A percentile compares a stretch with the other conserved stretches of the same genome.
Evolutionary conservation across 2,113 vertebrate genomes (phyloP).

Genomic region (Triplophysa dalaica): DNA sequence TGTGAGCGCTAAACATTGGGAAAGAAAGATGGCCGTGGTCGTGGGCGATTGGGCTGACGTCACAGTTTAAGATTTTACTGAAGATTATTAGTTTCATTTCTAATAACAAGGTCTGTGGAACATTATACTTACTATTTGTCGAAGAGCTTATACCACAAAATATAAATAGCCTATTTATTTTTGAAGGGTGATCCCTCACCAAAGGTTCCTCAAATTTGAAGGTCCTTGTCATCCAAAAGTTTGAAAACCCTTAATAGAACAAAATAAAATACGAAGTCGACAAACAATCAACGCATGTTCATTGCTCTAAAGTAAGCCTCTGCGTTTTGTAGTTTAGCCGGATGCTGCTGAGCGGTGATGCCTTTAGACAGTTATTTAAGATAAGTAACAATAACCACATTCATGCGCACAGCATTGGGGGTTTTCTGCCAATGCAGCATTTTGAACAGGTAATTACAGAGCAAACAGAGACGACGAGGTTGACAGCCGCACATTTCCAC

Average conservation of each 20-base stretch:
- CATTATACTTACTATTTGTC: no score
- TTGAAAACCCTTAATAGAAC: not conserved
- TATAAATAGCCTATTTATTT: not conserved
- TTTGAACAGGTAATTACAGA: slow-evolving; percentile 5
- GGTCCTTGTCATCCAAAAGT: no score
- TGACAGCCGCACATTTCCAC: slow-evolving; percentile 65
- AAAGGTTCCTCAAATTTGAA: no score
- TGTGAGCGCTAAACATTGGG: no score
- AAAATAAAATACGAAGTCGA: no score
- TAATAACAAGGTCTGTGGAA: no score
- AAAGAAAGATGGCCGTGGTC: no score
- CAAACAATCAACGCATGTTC: not conserved
- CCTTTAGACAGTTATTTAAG: not conserved
- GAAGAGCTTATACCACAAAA: no score
- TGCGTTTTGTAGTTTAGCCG: not conserved
- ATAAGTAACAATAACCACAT: slow-evolving; percentile 50
- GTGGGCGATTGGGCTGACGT: no score
- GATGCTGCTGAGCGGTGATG: not conserved
- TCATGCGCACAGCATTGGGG: slow-evolving; percentile 21
- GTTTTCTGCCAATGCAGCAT: slow-evolving; percentile 21
- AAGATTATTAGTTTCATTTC: no score
- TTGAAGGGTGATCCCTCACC: no score
- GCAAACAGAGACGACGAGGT: slow-evolving; percentile 44
- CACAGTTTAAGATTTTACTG: no score
- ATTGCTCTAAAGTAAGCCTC: not conserved